Percentiles rank a stretch among this genome's conserved stretches.
phyloP scores from a whole-genome alignment of 2,888 invertebrate genomes.

The Gisinianus flammeolus region DNA sequence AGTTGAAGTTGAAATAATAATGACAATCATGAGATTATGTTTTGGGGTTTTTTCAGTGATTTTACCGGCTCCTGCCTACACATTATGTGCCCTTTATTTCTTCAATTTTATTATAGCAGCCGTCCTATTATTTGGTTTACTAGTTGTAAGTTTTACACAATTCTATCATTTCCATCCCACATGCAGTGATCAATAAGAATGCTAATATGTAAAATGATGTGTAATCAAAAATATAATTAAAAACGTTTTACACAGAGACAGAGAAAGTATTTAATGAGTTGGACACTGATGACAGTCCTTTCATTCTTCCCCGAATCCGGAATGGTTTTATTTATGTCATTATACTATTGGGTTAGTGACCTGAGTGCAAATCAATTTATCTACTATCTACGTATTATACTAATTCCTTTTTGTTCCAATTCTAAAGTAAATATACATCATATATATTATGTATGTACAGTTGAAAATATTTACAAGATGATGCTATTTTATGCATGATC shows the following conservation, averaged over 20 bases:
- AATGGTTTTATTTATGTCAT: constrained; percentile 67
- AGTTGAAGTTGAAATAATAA: no score
- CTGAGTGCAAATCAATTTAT: neutral
- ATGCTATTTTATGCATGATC: neutral
- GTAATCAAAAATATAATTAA: no score
- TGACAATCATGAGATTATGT: neutral
- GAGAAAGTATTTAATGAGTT: constrained; percentile 64
- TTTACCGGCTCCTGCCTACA: constrained; percentile 65
- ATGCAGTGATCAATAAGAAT: neutral
- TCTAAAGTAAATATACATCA: neutral
- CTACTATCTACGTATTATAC: neutral
- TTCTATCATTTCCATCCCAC: no score
- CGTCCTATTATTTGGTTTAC: constrained; percentile 65
- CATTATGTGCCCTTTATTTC: constrained; percentile 66
- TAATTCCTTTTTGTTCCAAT: neutral
- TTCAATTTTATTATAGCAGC: constrained; percentile 65
- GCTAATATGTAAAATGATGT: no score
- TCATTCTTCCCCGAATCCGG: constrained; percentile 67
- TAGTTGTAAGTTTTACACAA: constrained; percentile 63
- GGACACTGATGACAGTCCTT: constrained; percentile 65
- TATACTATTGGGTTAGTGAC: constrained; percentile 66
- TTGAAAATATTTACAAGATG: neutral
- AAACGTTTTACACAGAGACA: constrained; percentile 62
- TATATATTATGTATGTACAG: neutral
- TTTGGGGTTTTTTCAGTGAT: constrained; percentile 60